Base-by-base conservation (phyloP, 2,797 vertebrate species). In the Lepus townsendii region DNA sequence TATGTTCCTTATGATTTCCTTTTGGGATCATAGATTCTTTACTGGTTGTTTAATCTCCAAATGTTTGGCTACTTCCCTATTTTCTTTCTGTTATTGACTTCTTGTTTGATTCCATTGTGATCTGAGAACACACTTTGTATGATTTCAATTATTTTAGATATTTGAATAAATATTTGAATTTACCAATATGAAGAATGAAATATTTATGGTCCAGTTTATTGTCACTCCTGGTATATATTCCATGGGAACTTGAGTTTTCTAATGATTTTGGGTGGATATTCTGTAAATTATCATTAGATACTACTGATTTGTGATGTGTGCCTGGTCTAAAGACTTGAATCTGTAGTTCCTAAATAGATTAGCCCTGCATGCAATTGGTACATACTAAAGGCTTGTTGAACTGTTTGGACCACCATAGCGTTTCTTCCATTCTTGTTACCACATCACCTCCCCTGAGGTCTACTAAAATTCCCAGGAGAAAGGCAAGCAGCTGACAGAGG, bases 81-180 rank as follows among this genome's bases (percentile, higher is more conserved):
- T 88, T 54, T 79, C 27, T 69, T 88, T 50, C n/a, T 78, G 9
- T 80, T 79, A 22, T 4, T 91, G 11, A 69, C 42, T 86, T 80
- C 35, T 66, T 76, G 14, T 35, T 38, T 89, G 76, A 60, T 71
- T 77, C 19, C 35, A 82, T 5, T 71, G 20, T 78, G 50, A 5
- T 69, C 50, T 93, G 30, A 72, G 69, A 72, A 65, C 4, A 87
- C 3, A 88, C 20, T 79, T 93, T 92, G 7, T 62, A 60, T 94
- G 22, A 96, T 90, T 84, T 92, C 2, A 57, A 17, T 75, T 62
- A 63, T 72, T 88, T 94, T 68, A 35, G 71, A 77, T 89, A 12
- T 63, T 6, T 75, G 42, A 42, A 42, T 42, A 35, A 57, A 19
- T 57, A 57, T 57, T 57, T 57, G 54, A 57, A 57, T 16, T 57